A percentile compares a stretch with the other conserved stretches of the same genome.
phyloP scores from a whole-genome alignment of 2,113 vertebrate genomes.

The Paraplagusia blochii region DNA sequence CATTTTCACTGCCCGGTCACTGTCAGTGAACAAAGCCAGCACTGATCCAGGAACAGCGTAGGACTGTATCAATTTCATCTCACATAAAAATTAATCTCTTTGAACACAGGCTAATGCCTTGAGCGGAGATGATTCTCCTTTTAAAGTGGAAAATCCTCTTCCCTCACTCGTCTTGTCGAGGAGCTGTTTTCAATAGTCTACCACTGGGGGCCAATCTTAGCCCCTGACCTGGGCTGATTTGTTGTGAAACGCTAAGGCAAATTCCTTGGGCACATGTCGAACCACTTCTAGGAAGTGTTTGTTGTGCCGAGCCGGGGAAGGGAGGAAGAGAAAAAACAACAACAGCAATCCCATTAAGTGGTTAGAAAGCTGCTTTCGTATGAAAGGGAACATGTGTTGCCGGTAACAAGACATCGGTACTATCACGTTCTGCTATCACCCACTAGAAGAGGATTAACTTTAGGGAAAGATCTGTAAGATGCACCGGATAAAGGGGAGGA shows the following conservation, averaged over 20 bases:
- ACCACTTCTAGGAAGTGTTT: constrained; percentile 66
- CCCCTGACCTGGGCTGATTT: constrained; percentile 71
- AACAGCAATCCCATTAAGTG: constrained; percentile 77
- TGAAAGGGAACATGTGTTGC: constrained; percentile 69
- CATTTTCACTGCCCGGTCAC: not conserved
- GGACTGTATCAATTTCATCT: constrained; percentile 72
- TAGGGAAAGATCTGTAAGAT: constrained; percentile 58
- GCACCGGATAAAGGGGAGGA: constrained; percentile 49
- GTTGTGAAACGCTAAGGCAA: constrained; percentile 60
- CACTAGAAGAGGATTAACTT: constrained; percentile 60
- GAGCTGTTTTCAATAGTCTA: constrained; percentile 46
- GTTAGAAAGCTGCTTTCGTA: constrained; percentile 53
- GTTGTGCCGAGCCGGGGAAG: constrained; percentile 53
- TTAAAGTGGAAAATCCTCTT: constrained; percentile 75
- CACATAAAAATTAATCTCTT: constrained; percentile 70
- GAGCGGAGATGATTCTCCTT: constrained; percentile 68
- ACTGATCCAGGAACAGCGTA: constrained; percentile 39
- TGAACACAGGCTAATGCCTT: constrained; percentile 68
- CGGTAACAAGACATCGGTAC: constrained; percentile 54
- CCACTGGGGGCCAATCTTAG: constrained; percentile 75
- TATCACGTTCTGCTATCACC: constrained; percentile 60
- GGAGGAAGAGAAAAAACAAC: constrained; percentile 49
- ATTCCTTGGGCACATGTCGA: constrained; percentile 67
- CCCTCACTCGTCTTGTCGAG: constrained; percentile 48
- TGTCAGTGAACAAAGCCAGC: constrained; percentile 40